These are phyloP conservation scores for Tragelaphus eurycerus DNA, from an alignment of 2,797 vertebrate genomes.

Conservation along the genomic window DNA sequence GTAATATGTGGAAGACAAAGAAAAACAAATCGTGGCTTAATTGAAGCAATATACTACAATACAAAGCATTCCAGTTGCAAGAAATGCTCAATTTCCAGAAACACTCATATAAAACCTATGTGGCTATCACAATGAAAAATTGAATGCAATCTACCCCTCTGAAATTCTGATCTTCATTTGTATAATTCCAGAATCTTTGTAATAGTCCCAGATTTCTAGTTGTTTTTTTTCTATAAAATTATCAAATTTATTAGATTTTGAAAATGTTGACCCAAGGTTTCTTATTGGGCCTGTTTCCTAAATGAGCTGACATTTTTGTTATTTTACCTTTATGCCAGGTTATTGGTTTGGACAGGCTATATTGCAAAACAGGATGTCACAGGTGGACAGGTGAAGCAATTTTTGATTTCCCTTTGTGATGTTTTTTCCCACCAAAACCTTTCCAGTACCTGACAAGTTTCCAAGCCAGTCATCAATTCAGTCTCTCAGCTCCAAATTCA, in stretches of 20 bases:
- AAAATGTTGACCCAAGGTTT: not conserved
- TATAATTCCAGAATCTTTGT: not conserved
- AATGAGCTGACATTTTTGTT: not conserved
- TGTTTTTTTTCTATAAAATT: not conserved
- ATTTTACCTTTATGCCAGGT: not conserved
- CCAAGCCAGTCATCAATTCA: not conserved
- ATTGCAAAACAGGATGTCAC: not conserved
- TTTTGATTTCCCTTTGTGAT: not conserved
- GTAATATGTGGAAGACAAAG: not conserved
- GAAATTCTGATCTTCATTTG: not conserved
- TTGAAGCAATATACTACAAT: not conserved
- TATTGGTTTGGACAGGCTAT: not conserved
- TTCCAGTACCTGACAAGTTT: not conserved
- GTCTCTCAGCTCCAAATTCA: not conserved
- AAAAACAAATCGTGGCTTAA: not conserved
- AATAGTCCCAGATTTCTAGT: not conserved
- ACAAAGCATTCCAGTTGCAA: not conserved
- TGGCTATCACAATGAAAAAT: not conserved
- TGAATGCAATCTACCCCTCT: not conserved
- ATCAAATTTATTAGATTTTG: not conserved
- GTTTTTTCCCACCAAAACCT: not conserved
- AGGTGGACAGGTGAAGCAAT: not conserved
- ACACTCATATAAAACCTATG: not conserved
- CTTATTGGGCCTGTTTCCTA: not conserved
- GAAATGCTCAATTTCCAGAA: not conserved